Evolutionary conservation across 2,113 vertebrate genomes (phyloP).

Genomic region (Leucopsar rothschildi): DNA sequence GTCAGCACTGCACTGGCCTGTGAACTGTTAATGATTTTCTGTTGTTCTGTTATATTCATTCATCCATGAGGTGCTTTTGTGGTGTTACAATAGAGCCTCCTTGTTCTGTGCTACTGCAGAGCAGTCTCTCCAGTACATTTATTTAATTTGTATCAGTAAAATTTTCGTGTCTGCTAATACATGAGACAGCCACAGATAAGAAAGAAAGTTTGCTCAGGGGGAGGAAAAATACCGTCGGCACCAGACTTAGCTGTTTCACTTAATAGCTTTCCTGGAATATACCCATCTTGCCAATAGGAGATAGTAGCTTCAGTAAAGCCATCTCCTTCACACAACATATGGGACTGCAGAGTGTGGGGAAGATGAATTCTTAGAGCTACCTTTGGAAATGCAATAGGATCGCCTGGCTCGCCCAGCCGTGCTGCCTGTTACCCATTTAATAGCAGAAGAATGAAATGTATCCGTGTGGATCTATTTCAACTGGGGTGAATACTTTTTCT

Average conservation of each 20-base stretch:
- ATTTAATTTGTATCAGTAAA: not conserved
- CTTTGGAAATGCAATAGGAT: conserved; percentile 38
- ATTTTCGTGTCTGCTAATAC: conserved; percentile 9
- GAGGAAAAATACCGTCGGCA: not conserved
- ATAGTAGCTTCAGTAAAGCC: not conserved
- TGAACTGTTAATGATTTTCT: conserved; percentile 29
- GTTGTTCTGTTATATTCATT: not conserved
- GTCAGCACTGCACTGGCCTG: not conserved
- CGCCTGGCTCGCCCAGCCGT: not conserved
- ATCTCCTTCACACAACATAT: conserved; percentile 42
- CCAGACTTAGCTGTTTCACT: not conserved
- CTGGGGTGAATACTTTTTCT: not conserved
- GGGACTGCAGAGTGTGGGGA: not conserved
- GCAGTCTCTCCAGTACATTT: not conserved
- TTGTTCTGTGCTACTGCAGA: not conserved
- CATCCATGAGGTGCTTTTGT: not conserved
- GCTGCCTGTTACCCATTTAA: not conserved
- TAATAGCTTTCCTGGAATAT: conserved; percentile 51
- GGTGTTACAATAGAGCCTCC: not conserved
- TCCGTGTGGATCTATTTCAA: not conserved
- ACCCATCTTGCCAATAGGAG: conserved; percentile 24
- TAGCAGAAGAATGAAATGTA: conserved; percentile 1
- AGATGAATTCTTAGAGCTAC: conserved; percentile 31
- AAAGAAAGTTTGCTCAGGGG: not conserved
- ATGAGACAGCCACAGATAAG: not conserved